Percentiles rank a stretch among this genome's conserved stretches.
Evolutionary conservation across 35 echinoderm and acorn worm species (phyloP).

Genomic region (Amphiura filiformis): DNA sequence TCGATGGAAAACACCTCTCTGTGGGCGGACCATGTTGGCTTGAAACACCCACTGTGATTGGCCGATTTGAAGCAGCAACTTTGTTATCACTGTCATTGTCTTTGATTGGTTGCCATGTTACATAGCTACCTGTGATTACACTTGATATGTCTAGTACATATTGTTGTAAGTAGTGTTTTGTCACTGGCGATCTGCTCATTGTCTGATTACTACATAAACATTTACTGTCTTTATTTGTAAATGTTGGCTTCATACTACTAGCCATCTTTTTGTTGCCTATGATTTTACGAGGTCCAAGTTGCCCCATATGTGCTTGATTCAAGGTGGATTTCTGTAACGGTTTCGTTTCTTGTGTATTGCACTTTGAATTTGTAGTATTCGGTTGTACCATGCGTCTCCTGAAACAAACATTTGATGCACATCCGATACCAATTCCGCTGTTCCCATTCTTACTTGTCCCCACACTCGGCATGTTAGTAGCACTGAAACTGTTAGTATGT

Average conservation of each 20-base stretch:
- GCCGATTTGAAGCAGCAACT: background rate
- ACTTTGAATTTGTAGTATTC: too few species aligned
- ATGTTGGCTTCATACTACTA: background rate
- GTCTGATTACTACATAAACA: background rate
- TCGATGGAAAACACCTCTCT: background rate
- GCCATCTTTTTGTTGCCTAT: background rate
- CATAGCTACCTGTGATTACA: conserved; percentile 1
- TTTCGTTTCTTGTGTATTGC: background rate
- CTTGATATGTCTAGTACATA: conserved; percentile 45
- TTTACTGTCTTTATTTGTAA: background rate
- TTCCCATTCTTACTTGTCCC: background rate
- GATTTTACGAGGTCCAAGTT: background rate
- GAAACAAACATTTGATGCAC: background rate
- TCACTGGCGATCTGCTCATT: background rate
- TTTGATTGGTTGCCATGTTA: conserved; percentile 24
- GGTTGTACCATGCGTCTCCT: too few species aligned
- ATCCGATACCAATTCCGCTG: background rate
- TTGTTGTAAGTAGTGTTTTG: conserved; percentile 14
- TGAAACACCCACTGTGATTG: background rate
- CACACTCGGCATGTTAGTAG: background rate
- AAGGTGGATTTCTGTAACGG: background rate
- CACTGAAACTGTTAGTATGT: background rate
- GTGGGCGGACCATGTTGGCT: background rate
- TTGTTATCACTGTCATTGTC: conserved; percentile 3
- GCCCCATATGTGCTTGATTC: conserved; percentile 8